Base-by-base conservation (phyloP, 2,113 vertebrate genomes). In the Pollachius pollachius region DNA sequence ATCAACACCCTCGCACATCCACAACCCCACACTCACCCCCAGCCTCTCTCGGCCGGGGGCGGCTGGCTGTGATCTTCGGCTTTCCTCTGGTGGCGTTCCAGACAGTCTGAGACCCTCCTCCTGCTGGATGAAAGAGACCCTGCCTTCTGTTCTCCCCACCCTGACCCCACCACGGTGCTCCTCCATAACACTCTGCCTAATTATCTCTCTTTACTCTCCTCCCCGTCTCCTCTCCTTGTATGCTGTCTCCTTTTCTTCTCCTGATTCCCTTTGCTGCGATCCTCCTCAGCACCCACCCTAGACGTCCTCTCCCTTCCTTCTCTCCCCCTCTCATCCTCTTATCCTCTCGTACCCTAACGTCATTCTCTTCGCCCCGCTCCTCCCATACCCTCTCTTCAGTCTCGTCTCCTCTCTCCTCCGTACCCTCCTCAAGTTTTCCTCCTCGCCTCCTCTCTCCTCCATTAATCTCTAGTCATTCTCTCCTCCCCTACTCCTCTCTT, bases 231-330 rank as follows among this genome's bases (percentile, higher is more conserved):
- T 57, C 54, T 17, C 17, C 54, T 57, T 16, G 15, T 17, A 15
- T 57, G 9, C 54, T 57, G 41, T 57, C 54, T 48, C 41, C 41
- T 48, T 48, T 48, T 48, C 9, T 13, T 9, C 12, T 7, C 54
- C 54, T 57, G 15, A 5, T n/a, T 57, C 54, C 17, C 54, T 57
- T n/a, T 16, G 17, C 15, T n/a, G 17, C 54, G 3, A 12, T 57
- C 60, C 60, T 60, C 80, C 72, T 68, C 66, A 73, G 74, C 73
- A n/a, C 61, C 75, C 71, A 71, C 71, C 64, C 41, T 48, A 9
- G 65, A 30, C 73, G 37, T 68, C 19, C 56, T 59, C 74, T 68
- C 17, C 27, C 67, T 41, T 52, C 48, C 27, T 73, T n/a, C 74
- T 6, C 65, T 23, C 18, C 72, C 17, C 37, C 11, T 9, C 41